phyloP scores from a whole-genome alignment of 1,140 invertebrate species.

The Diabrotica undecimpunctata region DNA sequence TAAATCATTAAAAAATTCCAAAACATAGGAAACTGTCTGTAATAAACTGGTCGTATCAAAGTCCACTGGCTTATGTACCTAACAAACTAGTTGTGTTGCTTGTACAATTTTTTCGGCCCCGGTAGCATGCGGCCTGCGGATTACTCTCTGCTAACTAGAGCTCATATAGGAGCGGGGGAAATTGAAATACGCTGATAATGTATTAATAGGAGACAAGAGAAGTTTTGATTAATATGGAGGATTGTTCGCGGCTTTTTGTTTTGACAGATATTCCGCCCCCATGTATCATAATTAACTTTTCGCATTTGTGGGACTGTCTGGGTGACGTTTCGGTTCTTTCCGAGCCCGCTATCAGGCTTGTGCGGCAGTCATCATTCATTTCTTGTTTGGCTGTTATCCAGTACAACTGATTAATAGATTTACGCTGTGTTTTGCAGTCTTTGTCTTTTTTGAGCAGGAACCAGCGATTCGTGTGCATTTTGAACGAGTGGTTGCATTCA shows the following conservation, averaged over 20 bases:
- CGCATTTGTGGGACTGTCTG: not conserved
- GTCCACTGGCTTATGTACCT: too few relatives aligned
- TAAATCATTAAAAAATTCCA: too few relatives aligned
- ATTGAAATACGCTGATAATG: constrained; percentile 10
- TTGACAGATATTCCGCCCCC: not conserved
- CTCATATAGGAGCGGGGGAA: constrained; percentile 1
- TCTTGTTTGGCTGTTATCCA: not conserved
- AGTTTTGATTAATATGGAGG: constrained; percentile 10
- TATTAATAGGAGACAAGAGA: constrained; percentile 14
- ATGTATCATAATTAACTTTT: constrained; percentile 9
- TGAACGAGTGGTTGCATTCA: too few relatives aligned
- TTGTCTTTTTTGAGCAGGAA: too few relatives aligned
- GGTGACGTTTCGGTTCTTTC: not conserved
- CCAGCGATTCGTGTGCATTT: too few relatives aligned
- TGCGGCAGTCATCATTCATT: not conserved
- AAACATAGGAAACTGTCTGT: too few relatives aligned
- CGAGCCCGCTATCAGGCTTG: not conserved
- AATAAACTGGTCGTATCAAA: too few relatives aligned
- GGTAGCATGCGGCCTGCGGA: not conserved
- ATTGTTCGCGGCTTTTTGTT: constrained; percentile 9
- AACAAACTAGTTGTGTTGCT: too few relatives aligned
- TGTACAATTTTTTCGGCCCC: too few relatives aligned
- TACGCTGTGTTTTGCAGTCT: too few relatives aligned
- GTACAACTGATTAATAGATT: too few relatives aligned
- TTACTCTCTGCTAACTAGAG: constrained; percentile 2